Percentiles rank a stretch among this genome's conserved stretches.
phyloP scores from a whole-genome alignment of 2,888 invertebrate species.

The Peribatodes rhomboidaria region DNA sequence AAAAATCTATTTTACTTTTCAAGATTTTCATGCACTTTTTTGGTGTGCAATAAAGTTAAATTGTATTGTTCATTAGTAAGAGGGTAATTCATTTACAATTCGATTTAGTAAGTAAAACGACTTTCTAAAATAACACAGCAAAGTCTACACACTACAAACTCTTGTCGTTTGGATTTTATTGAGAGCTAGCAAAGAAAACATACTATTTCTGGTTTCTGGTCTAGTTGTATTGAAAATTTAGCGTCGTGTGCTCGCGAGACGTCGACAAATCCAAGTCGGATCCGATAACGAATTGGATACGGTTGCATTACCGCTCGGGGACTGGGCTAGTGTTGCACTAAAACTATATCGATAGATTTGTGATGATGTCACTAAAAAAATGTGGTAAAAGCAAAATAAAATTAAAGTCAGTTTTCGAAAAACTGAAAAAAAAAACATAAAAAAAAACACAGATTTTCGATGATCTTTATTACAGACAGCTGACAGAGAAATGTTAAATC shows the following conservation, averaged over 20 bases:
- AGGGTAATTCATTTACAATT: background rate
- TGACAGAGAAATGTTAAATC: no score
- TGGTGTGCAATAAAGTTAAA: no score
- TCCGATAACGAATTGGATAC: slow-evolving; percentile 79
- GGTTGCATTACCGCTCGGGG: slow-evolving; percentile 68
- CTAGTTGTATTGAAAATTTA: slow-evolving; percentile 62
- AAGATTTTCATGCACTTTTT: no score
- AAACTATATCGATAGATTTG: slow-evolving; percentile 38
- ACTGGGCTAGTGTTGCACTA: slow-evolving; percentile 55
- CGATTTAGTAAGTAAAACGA: background rate
- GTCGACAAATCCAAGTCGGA: slow-evolving; percentile 75
- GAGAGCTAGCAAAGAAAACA: slow-evolving; percentile 38
- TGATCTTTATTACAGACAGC: no score
- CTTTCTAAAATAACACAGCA: background rate
- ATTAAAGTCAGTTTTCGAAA: no score
- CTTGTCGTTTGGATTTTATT: slow-evolving; percentile 16
- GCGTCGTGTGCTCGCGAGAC: slow-evolving; percentile 63
- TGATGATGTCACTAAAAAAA: background rate
- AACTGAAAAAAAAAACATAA: no score
- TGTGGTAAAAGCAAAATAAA: no score
- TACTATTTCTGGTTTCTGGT: slow-evolving; percentile 56
- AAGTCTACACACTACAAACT: slow-evolving; percentile 1
- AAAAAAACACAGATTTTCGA: no score
- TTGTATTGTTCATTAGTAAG: no score
- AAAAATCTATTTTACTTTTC: no score